Conservation (phyloP, 1,140 invertebrate genomes). For the Dinoponera quadriceps region DNA sequence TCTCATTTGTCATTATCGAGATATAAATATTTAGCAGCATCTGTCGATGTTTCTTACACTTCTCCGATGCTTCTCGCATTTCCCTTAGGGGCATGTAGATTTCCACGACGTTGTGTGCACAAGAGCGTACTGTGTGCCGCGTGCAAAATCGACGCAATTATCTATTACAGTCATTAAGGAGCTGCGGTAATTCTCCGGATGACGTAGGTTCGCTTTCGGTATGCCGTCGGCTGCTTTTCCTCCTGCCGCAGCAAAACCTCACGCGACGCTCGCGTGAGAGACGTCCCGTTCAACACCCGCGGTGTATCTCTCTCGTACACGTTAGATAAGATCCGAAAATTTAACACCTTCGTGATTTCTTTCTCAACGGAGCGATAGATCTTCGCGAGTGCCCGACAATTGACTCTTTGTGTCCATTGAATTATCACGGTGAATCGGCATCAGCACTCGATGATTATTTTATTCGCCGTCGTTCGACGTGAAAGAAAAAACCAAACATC, state of each 20-base stretch:
- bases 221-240: conserved; percentile 14
- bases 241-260: background rate
- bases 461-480: too few relatives aligned
- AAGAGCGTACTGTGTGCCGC: background rate
- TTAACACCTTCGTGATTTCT: background rate
- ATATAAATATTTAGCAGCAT: conserved; percentile 16
- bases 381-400: too few relatives aligned
- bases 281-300: background rate
- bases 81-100: background rate
- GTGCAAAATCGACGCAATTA: conserved; percentile 7
- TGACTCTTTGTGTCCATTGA: too few relatives aligned
- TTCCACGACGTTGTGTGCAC: background rate
- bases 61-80: background rate
- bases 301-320: background rate
- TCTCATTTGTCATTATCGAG: conserved; percentile 2
- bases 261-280: background rate
- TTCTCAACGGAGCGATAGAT: background rate
- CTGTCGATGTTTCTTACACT: background rate
- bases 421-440: too few relatives aligned
- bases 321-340: background rate
- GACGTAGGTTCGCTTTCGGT: background rate
- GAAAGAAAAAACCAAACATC: too few relatives aligned
- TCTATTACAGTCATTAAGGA: conserved; percentile 32
- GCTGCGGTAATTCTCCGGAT: conserved; percentile 10
- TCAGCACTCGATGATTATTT: too few relatives aligned